These are phyloP conservation scores for Hapalemur alaotrensis DNA, from an alignment of 2,797 vertebrate genomes.

Conservation along the genomic window DNA sequence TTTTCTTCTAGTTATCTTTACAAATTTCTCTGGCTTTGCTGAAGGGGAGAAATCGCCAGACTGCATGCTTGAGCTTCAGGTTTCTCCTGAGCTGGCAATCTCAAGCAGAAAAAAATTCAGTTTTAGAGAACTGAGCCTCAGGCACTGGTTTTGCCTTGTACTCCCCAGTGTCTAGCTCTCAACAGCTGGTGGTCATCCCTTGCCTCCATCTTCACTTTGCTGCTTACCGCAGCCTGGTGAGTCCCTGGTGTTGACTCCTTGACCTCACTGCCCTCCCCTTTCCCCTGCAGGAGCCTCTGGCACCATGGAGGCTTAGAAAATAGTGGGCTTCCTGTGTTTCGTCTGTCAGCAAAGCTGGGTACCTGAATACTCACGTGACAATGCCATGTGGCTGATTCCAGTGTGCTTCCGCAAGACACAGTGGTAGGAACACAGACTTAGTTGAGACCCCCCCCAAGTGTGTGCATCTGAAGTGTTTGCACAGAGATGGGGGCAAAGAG, in stretches of 20 bases:
- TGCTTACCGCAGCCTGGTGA: conserved; percentile 37
- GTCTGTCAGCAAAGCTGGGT: neutral
- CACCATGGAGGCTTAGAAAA: neutral
- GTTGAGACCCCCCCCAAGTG: conserved; percentile 33
- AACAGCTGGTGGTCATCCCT: conserved; percentile 42
- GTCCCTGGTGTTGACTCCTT: neutral
- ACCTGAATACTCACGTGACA: conserved; percentile 1
- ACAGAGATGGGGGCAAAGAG: conserved; percentile 32
- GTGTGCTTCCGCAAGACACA: conserved; percentile 50
- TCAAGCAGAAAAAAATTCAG: neutral
- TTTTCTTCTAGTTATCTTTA: conserved; percentile 59
- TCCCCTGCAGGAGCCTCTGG: neutral
- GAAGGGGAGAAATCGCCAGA: neutral
- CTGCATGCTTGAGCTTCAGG: conserved; percentile 46
- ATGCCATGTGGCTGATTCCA: neutral
- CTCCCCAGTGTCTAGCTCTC: neutral
- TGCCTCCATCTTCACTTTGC: conserved; percentile 48
- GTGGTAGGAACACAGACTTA: conserved; percentile 56
- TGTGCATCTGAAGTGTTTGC: conserved; percentile 64
- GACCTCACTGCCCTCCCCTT: neutral
- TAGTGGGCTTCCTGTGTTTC: neutral
- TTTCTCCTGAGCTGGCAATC: conserved; percentile 53
- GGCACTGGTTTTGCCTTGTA: neutral
- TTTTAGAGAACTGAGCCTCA: conserved; percentile 1
- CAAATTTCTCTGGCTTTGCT: conserved; percentile 58